Base-by-base conservation (phyloP, 2,797 vertebrate genomes). In the Scarus forsteni region DNA sequence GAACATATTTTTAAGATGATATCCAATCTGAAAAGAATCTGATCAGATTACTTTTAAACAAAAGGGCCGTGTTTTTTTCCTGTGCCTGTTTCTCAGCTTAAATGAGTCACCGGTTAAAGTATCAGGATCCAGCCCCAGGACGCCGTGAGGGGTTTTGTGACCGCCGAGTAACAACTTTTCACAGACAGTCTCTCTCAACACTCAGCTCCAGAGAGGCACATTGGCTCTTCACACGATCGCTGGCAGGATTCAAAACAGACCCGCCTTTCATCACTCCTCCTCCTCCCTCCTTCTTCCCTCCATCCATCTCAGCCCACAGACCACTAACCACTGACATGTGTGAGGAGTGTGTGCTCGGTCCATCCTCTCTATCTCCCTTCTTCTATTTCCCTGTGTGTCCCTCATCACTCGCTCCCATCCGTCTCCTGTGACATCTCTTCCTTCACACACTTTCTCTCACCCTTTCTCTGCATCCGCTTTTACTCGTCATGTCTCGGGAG, bases 271-370 rank as follows among this genome's bases (percentile, higher is more conserved):
- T 88, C 87, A 54, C 76, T 82, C 75, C 68, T 53, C 81, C 49
- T 52, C 59, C 78, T 71, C 62, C 50, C 56, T 53, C 67, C 60
- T 63, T 61, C 79, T 58, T 77, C 74, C 63, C 72, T 85, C 54
- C 76, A 77, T 83, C 77, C 79, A 77, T 83, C 77, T 80, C 73
- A 60, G 77, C 82, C 88, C 88, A 70, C 88, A 90, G 88, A 88
- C 89, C 89, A 62, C 90, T 94, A 94, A 94, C 91, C 90, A 91
- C 91, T 92, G 88, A 92, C 93, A 94, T 92, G 91, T 94, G 92
- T 94, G 86, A 72, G 87, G 85, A 89, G 89, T 86, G 88, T 90
- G 90, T 80, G 56, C 12, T 48, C 68, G 72, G 77, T 72, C 85
- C 79, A 78, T 84, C 79, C 77, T 78, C 70, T 68, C 67, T 12